phyloP scores from a whole-genome alignment of 2,888 invertebrate genomes.

The Drosophila gaucha region DNA sequence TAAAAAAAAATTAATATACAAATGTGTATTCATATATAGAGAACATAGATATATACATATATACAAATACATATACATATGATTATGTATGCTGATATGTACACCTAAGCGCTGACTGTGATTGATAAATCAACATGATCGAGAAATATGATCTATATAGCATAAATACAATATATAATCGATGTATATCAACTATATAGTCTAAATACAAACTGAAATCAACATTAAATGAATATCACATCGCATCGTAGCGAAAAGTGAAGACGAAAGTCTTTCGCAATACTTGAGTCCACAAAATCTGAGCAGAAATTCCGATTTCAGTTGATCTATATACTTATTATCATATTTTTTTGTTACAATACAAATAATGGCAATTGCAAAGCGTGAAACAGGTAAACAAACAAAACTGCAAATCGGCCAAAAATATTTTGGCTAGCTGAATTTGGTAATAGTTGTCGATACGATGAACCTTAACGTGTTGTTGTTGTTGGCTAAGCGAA shows the following conservation, averaged over 20 bases:
- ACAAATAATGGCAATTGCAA: conserved; percentile 11
- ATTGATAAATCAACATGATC: too few relatives aligned
- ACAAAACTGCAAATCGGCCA: conserved; percentile 18
- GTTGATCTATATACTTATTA: conserved; percentile 9
- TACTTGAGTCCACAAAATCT: not conserved
- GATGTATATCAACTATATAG: too few relatives aligned
- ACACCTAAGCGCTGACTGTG: too few relatives aligned
- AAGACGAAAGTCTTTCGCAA: not conserved
- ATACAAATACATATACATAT: too few relatives aligned
- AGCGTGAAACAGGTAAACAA: conserved; percentile 20
- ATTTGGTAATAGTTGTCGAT: conserved; percentile 37
- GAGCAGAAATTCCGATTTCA: conserved; percentile 20
- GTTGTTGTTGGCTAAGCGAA: not conserved
- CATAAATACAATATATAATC: too few relatives aligned
- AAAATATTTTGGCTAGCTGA: conserved; percentile 20
- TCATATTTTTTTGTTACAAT: too few relatives aligned
- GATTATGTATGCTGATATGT: too few relatives aligned
- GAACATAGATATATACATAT: too few relatives aligned
- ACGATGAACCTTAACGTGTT: conserved; percentile 9
- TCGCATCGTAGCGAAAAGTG: too few relatives aligned
- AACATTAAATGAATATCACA: not conserved
- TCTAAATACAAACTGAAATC: not conserved
- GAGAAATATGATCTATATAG: not conserved
- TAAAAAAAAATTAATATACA: too few relatives aligned
- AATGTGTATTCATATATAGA: too few relatives aligned